Conservation (phyloP, 2,113 vertebrate species). For the Recurvirostra avosetta region DNA sequence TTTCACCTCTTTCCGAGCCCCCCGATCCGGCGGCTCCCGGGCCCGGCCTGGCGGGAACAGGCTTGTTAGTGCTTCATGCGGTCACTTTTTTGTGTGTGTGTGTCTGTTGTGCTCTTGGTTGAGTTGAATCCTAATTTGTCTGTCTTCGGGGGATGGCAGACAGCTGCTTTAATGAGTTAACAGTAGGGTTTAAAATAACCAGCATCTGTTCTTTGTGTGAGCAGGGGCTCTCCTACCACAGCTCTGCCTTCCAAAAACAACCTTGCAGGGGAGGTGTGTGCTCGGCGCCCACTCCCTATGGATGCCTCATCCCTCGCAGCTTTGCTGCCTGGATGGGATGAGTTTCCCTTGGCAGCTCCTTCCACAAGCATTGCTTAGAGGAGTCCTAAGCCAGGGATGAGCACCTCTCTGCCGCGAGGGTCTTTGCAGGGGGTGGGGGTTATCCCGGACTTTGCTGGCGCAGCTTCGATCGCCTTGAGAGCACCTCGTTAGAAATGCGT, state of each 20-base stretch:
- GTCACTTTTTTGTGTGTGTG: neutral
- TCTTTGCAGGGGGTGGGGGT: neutral
- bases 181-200: slow-evolving; percentile 56
- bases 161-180: slow-evolving; percentile 74
- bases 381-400: neutral
- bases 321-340: neutral
- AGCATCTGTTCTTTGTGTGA: slow-evolving; percentile 59
- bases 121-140: slow-evolving; percentile 70
- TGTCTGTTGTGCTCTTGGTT: slow-evolving; percentile 28
- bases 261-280: neutral
- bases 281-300: accelerated
- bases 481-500: neutral
- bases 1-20: neutral
- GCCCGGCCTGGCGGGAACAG: neutral
- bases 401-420: accelerated
- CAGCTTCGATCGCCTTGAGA: accelerated
- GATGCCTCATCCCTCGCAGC: neutral
- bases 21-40: accelerated
- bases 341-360: neutral
- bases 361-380: accelerated
- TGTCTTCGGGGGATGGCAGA: slow-evolving; percentile 63
- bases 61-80: neutral
- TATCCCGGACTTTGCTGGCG: neutral
- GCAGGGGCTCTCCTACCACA: neutral
- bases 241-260: neutral